Base-by-base conservation (phyloP, 2,797 vertebrate species). In the Zalophus californianus region DNA sequence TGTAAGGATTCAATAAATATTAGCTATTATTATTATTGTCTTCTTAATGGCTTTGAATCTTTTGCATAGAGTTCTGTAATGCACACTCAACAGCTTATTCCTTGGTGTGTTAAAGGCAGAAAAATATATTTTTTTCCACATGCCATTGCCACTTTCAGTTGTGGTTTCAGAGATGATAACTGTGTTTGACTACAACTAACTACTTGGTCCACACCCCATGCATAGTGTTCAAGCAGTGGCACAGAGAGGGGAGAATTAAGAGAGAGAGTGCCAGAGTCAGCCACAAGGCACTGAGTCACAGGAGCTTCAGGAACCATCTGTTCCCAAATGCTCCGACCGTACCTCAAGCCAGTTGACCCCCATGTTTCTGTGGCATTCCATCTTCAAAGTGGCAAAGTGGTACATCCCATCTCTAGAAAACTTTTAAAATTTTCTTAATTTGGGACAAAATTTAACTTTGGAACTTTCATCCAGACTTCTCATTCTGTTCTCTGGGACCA, bases 51-150 rank as follows among this genome's bases (percentile, higher is more conserved):
- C 14, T 86, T 86, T 73, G 70, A 90, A 56, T 93, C 23, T 87
- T 95, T 29, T 64, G 79, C 80, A 86, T 41, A 10, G 95, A 77
- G 41, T 54, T 83, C n/a, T 87, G 23, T 96, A 82, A 93, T 86
- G 2, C 29, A 18, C 9, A 15, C 8, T 58, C 10, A 84, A 62
- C 2, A 68, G 54, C 32, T 66, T 87, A 86, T 16, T 21, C 23
- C 5, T 77, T 75, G 29, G 2, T 64, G 6, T 38, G 25, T 86
- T 85, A 84, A 94, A 94, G 56, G 44, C 32, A 35, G 16, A 73
- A 41, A 48, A 7, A 48, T n/a, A 35, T 1, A 4, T 23, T n/a
- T 77, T 56, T 25, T 20, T 23, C 9, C 10, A 75, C 5, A 38
- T 64, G 8, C 13, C 27, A 60, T 50, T 87, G 77, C 91, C 38